Evolutionary conservation across 1,140 invertebrate species (phyloP), one percentile per base, ranked within the genome.

Genomic region (Druon quercuslanigerum): DNA sequence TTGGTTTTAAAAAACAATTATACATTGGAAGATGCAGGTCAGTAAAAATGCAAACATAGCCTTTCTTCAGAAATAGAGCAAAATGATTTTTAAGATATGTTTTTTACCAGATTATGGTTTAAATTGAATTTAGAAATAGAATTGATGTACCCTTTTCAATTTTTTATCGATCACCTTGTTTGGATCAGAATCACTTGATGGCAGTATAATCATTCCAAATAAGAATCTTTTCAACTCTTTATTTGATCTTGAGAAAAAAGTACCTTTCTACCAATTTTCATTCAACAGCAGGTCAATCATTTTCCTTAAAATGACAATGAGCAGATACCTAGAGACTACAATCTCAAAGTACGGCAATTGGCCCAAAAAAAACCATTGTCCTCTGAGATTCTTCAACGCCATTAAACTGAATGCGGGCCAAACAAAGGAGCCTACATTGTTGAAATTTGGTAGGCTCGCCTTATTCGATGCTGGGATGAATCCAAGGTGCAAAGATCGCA

Each of bases 401-500:
- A 66, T 66, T 66, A 66, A 66, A 66, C 25, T 66, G 60, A 66
- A 66, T 66, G 60, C 60, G 60, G 60, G 60, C 40, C 60, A 66
- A 66, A 66, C 60, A 66, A 66, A 40, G 6, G 33, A 40, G 25
- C 33, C 7, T 66, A 66, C 60, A 40, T 66, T 66, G 60, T 66
- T 66, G 25, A 40, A 66, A 66, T 66, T 66, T 33, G 33, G 57
- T 60, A 66, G 60, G 60, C 60, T 66, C 19, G 57, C 40, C 60
- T 66, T n/a, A 66, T 66, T 66, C 20, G 25, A 66, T 66, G 13
- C 33, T 40, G 60, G 60, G 60, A 66, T 66, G 70, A 52, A 71
- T 71, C 72, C 19, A 76, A 33, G 66, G 70, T 46, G 71, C 33
- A 76, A 76, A 72, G 75, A 12, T 51, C 66, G 51, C 50, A 33